These are phyloP conservation scores for Sarcophilus harrisii DNA, from an alignment of 2,797 vertebrate species.

Conservation along the genomic window DNA sequence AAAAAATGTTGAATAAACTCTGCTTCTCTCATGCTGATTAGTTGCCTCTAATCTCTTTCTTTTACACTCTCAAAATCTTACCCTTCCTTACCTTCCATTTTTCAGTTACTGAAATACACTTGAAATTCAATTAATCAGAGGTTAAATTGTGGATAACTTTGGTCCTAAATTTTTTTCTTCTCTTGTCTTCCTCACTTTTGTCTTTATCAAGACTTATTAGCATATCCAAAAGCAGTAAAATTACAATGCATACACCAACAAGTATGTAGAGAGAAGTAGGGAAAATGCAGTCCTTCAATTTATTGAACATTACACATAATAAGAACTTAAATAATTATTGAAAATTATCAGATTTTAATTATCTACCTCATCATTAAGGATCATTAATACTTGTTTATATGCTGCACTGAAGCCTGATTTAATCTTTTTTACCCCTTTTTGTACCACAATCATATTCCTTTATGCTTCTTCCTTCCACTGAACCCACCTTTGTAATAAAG, in stretches of 20 bases:
- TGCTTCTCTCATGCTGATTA: background rate
- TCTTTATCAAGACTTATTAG: background rate
- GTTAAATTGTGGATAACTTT: background rate
- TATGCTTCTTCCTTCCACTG: background rate
- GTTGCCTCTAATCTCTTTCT: background rate
- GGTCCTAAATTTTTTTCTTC: background rate
- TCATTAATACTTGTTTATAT: background rate
- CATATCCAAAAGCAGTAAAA: background rate
- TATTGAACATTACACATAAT: background rate
- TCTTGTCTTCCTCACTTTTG: background rate
- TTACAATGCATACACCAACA: background rate
- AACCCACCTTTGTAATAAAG: background rate
- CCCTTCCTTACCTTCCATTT: background rate
- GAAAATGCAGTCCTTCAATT: background rate
- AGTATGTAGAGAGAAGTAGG: background rate
- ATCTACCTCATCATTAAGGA: background rate
- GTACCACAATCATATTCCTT: background rate
- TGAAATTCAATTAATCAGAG: background rate
- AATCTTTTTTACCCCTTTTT: background rate
- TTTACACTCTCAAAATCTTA: background rate
- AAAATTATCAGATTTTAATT: background rate
- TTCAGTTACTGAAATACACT: background rate
- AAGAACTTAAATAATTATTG: background rate
- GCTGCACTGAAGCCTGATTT: background rate
- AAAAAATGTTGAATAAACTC: background rate